Conservation (phyloP, 2,797 vertebrate species). For the Molossus alvarezi region DNA sequence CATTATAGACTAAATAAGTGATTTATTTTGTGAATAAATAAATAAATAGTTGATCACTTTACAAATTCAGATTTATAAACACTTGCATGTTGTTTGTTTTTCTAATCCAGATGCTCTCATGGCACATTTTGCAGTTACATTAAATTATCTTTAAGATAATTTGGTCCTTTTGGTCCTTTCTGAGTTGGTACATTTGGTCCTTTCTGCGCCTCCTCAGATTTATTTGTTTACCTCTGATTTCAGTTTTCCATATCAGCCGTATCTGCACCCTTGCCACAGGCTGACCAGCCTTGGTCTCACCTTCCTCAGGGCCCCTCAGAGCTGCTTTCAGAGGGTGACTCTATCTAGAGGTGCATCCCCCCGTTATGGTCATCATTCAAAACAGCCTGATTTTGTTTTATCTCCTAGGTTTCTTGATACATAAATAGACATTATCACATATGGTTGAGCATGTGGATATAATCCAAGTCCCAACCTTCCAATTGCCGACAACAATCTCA, state of each 20-base stretch:
- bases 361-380: not conserved
- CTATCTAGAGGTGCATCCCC: not conserved
- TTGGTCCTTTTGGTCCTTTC: too few relatives aligned
- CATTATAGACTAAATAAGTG: not conserved
- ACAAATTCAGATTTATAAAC: not conserved
- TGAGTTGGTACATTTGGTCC: not conserved
- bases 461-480: not conserved
- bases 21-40: conserved; percentile 24
- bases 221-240: not conserved
- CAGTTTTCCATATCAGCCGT: not conserved
- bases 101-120: not conserved
- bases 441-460: not conserved
- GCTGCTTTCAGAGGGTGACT: not conserved
- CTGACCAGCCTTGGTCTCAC: not conserved
- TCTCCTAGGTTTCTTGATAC: not conserved
- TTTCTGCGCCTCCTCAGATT: not conserved
- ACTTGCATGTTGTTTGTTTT: conserved; percentile 1
- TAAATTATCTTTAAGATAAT: conserved; percentile 15
- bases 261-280: not conserved
- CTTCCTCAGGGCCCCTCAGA: not conserved
- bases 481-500: not conserved
- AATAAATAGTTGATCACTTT: not conserved
- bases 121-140: conserved; percentile 36
- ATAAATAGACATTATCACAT: not conserved
- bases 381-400: not conserved